Evolutionary conservation across 2,113 vertebrate species (phyloP), one percentile per base, ranked within the genome.

Genomic region (Aspiorhynchus laticeps): DNA sequence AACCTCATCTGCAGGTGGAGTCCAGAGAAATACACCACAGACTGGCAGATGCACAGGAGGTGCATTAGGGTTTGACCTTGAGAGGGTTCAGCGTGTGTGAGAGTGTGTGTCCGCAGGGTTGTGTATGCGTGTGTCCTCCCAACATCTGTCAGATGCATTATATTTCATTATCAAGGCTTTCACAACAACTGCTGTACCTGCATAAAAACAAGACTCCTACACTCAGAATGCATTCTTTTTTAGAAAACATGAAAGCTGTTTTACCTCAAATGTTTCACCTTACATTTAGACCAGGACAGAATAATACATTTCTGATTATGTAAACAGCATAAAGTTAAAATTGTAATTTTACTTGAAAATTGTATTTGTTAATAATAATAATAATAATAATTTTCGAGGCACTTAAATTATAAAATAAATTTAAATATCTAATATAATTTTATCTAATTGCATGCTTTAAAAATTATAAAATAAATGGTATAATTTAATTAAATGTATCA

Each of bases 91-190:
- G 9, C 4, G 46, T 26, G 67, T 74, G 67, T 84, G 82, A 14
- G 41, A 43, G 21, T 31, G 41, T 56, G 77, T 80, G 51, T 59
- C 53, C 78, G 46, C 75, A 53, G 75, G 78, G 78, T 15, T 38
- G 53, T 61, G 33, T 5, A 2, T 12, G 61, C 4, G n/a, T 1
- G 14, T 84, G 82, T 74, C 46, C 67, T 59, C 82, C 82, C 82
- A 84, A 84, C 82, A 84, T 84, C 82, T 74, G 82, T 84, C 82
- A 84, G 53, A 74, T 11, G 82, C 46, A 74, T 74, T 51, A 24
- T 84, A 84, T 74, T 83, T 73, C 48, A 53, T 74, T 83, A 43
- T 67, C 59, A 11, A 56, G 21, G 14, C 63, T 83, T 83, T 71
- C 41, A 48, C 41, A 53, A 48, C 43, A 69, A 59, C 69, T 73